Evolutionary conservation across 2,113 vertebrate genomes (phyloP).

Genomic region (Rhinolophus sinicus): DNA sequence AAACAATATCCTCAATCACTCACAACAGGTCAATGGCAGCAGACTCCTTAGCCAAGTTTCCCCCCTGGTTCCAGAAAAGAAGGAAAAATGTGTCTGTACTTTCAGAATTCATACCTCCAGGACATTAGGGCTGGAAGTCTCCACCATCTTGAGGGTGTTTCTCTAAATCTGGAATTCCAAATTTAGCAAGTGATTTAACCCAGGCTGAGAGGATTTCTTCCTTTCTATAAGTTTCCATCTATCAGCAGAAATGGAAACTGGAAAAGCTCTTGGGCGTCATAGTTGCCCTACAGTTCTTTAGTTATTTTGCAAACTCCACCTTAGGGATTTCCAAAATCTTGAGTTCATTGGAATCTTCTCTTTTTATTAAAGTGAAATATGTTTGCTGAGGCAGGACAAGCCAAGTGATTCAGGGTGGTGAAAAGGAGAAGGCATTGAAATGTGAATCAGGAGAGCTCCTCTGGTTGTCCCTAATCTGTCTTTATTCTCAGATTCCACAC

Average conservation of each 20-base stretch:
- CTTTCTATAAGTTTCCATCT: not conserved
- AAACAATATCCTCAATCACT: not conserved
- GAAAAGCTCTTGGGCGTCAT: not conserved
- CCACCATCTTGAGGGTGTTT: not conserved
- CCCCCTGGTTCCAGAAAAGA: not conserved
- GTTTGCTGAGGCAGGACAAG: not conserved
- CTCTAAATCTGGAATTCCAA: conserved; percentile 56
- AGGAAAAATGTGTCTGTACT: not conserved
- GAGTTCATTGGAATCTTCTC: not conserved
- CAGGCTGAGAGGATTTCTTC: conserved; percentile 8
- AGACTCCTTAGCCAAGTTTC: not conserved
- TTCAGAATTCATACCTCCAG: conserved; percentile 47
- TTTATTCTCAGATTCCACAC: not conserved
- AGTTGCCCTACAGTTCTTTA: not conserved
- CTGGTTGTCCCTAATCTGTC: not conserved
- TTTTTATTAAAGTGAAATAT: not conserved
- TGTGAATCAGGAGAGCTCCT: not conserved
- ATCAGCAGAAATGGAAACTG: not conserved
- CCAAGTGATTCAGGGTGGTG: not conserved
- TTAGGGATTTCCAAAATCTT: conserved; percentile 8
- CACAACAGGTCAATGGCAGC: not conserved
- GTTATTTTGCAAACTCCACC: not conserved
- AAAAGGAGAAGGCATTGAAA: not conserved
- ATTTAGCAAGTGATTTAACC: conserved; percentile 31
- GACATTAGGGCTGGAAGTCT: not conserved